Evolutionary conservation across 2,888 invertebrate species (phyloP).

Genomic region (Norana najaformis): DNA sequence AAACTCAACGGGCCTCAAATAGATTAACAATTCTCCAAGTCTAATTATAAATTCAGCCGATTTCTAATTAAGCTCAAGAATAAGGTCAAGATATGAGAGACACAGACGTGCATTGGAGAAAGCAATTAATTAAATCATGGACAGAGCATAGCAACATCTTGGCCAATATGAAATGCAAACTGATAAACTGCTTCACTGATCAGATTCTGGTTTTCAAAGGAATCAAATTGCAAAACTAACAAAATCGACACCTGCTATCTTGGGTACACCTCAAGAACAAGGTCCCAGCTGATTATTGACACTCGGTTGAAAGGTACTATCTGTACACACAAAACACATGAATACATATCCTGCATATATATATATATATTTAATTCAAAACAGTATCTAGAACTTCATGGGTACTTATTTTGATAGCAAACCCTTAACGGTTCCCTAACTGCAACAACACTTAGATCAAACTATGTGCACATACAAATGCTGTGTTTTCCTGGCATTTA

Average conservation of each 20-base stretch:
- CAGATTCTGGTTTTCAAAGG: not conserved
- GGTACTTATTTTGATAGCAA: too few species aligned
- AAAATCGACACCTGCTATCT: not conserved
- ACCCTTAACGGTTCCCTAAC: too few species aligned
- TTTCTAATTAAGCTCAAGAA: not conserved
- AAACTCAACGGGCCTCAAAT: not conserved
- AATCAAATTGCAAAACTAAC: constrained; percentile 7
- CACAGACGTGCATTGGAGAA: not conserved
- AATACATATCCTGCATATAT: too few species aligned
- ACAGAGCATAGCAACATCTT: not conserved
- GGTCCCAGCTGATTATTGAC: not conserved
- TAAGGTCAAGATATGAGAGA: not conserved
- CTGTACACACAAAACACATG: not conserved
- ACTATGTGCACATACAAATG: not conserved
- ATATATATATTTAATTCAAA: not conserved
- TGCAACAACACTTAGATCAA: too few species aligned
- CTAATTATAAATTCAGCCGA: not conserved
- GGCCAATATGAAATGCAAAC: not conserved
- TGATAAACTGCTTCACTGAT: not conserved
- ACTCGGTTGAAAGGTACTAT: not conserved
- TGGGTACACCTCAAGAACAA: not conserved
- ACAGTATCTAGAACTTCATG: not conserved
- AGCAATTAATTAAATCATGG: not conserved
- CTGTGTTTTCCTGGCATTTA: not conserved
- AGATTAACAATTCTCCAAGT: not conserved